Base-by-base conservation (phyloP, 2,888 invertebrate species). In the Torymus texanus region DNA sequence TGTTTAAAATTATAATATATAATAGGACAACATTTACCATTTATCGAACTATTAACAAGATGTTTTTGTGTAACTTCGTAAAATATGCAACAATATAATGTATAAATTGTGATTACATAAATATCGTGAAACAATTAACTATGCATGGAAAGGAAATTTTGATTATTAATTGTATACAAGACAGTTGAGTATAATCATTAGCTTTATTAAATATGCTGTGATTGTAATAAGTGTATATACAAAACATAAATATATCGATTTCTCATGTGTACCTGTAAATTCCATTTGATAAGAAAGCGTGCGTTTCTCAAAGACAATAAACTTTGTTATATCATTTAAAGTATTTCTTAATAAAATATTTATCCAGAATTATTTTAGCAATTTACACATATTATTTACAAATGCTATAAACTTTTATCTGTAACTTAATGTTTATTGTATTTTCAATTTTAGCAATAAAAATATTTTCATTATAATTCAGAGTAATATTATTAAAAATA, bases 161-260 rank as follows among this genome's bases (percentile, higher is more conserved):
- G 12, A 76, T 70, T 70, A 77, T 70, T 77, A 77, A 70, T 71
- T 65, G 16, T 62, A 65, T 55, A 70, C 51, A 73, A 72, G 24
- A 73, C 51, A 55, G 10, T 53, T 59, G 53, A 56, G 2, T 79
- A 63, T 74, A 74, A 74, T 77, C 14, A 77, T 63, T 67, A 24
- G 55, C 59, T 80, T 80, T 80, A 80, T 80, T 79, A 14, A 55
- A 67, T 67, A 58, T 67, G n/a, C 55, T 56, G 73, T 77, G 68
- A 68, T 74, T 77, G 70, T 80, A 76, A 80, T 68, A 24, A 53
- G 80, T 80, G 80, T 80, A 77, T 80, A 59, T 76, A 80, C 76
- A 80, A 80, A 77, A 77, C 72, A 66, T 74, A 53, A 68, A 70
- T 63, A 61, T 77, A 55, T 65, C 70, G 59, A 61, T 70, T 79